phyloP scores from a whole-genome alignment of 1,140 invertebrate genomes.

The Pinna nobilis region DNA sequence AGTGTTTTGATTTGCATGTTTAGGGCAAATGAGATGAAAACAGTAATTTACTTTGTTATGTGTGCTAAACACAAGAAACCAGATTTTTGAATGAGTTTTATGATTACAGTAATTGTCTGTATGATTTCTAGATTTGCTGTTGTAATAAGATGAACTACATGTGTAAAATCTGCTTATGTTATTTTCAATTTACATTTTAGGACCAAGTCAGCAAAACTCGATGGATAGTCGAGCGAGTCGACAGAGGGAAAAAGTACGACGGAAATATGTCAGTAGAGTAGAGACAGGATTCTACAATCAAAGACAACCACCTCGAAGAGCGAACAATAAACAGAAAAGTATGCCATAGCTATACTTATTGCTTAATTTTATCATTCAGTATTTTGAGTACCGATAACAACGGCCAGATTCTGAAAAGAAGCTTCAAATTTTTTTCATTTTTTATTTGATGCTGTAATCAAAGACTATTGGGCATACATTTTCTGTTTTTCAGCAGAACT shows the following conservation, averaged over 20 bases:
- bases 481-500: neutral
- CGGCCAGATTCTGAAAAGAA: neutral
- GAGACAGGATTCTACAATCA: constrained; percentile 58
- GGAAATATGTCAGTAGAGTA: constrained; percentile 83
- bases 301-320: constrained; percentile 37
- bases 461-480: neutral
- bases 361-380: neutral
- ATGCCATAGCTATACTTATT: constrained; percentile 11
- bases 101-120: too few relatives aligned
- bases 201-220: constrained; percentile 65
- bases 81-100: too few relatives aligned
- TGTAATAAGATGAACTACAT: too few relatives aligned
- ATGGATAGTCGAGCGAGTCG: constrained; percentile 86
- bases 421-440: neutral
- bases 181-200: constrained; percentile 29
- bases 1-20: too few relatives aligned
- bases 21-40: too few relatives aligned
- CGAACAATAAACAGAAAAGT: constrained; percentile 75
- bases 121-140: too few relatives aligned
- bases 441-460: neutral
- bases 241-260: constrained; percentile 84
- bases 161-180: too few relatives aligned
- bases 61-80: too few relatives aligned
- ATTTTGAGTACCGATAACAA: neutral
- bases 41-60: too few relatives aligned